These are phyloP conservation scores for Drosophila mayri DNA, from an alignment of 1,140 invertebrate species.

Conservation along the genomic window DNA sequence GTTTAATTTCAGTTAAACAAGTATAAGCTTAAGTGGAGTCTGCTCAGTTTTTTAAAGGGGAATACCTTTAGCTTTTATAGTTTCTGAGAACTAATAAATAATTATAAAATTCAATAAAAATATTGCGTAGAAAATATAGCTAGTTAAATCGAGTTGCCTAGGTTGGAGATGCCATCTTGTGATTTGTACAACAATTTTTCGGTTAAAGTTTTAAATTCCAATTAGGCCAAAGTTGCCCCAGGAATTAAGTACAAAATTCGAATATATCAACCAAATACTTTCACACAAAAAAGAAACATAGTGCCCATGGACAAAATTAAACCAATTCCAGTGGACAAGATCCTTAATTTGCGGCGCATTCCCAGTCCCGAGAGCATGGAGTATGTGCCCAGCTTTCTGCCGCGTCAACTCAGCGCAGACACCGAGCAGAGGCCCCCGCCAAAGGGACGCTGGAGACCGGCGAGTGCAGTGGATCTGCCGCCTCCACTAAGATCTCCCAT, in stretches of 20 bases:
- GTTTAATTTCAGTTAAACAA: neutral
- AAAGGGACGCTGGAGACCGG: constrained; percentile 1
- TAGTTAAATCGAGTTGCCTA: neutral
- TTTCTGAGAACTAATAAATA: too few relatives aligned
- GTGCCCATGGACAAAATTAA: constrained; percentile 22
- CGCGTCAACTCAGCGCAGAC: constrained; percentile 6
- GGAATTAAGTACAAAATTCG: neutral
- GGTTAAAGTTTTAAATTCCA: neutral
- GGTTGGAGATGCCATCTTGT: too few relatives aligned
- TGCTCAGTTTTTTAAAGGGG: too few relatives aligned
- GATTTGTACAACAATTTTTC: too few relatives aligned
- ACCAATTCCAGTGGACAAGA: constrained; percentile 32
- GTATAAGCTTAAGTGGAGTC: neutral
- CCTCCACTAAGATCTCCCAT: constrained; percentile 31
- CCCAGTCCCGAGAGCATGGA: constrained; percentile 15
- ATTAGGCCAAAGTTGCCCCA: neutral
- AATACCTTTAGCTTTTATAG: too few relatives aligned
- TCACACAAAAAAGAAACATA: neutral
- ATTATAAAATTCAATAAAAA: too few relatives aligned
- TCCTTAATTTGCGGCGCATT: constrained; percentile 33
- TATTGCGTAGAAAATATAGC: too few relatives aligned
- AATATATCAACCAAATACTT: neutral
- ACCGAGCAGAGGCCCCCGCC: neutral
- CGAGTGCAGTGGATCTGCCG: constrained; percentile 22
- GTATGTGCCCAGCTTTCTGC: constrained; percentile 28